Evolutionary conservation across 1,140 invertebrate species (phyloP), one percentile per base, ranked within the genome.

Genomic region (Teleogryllus occipitalis): DNA sequence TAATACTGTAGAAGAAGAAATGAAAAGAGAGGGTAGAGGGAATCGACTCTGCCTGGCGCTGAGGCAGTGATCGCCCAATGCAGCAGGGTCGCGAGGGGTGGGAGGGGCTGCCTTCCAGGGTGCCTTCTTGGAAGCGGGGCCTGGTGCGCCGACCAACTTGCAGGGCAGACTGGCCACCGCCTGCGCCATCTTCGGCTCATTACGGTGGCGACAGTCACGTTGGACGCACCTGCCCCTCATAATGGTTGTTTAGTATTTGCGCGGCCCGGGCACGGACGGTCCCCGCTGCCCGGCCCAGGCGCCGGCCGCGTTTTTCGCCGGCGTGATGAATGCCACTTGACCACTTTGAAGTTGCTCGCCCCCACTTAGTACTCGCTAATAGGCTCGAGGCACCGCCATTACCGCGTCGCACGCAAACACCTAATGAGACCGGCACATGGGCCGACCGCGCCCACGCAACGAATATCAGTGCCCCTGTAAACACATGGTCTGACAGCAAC

Each of bases 241-340:
- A 65, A 65, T 65, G 54, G 54, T 65, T 65, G 54, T 65, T 65
- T 65, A 65, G 54, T 65, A 65, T 65, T 65, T 65, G 54, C 54
- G 10, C 27, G 27, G 27, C 27, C 54, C 54, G 54, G 7, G 10
- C 54, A 65, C 1, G 10, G 54, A 18, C 54, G 10, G 54, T 7
- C 18, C 54, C 54, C 54, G 54, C 54, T 65, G 54, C 54, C 18
- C 10, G 10, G 54, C 54, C 10, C 54, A 14, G 10, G 54, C 27
- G 54, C 54, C 54, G 54, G 54, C 10, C 54, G 54, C 54, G 54
- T 65, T 65, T 65, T 65, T 65, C 54, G 10, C 54, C 10, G 54
- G 10, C 18, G 54, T 65, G 54, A 65, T 65, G 54, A 65, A 65
- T 65, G 54, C 54, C 54, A 65, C 54, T 65, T 65, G 54, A 18